phyloP scores from a whole-genome alignment of 2,797 vertebrate genomes.

The Vultur gryphus region DNA sequence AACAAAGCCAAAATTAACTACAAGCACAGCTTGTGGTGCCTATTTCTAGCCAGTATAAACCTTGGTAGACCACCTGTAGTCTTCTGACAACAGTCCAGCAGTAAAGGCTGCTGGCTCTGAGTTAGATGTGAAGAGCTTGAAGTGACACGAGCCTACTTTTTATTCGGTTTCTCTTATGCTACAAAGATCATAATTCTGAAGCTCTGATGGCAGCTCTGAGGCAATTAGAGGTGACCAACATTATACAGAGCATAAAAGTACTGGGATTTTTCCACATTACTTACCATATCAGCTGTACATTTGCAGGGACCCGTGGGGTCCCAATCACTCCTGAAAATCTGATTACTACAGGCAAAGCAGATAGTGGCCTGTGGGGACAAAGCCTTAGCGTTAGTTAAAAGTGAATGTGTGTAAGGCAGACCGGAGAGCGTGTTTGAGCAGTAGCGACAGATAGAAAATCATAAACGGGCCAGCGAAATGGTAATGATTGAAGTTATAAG shows the following conservation, averaged over 20 bases:
- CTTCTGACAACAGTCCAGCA: neutral
- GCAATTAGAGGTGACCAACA: neutral
- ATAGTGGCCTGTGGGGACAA: neutral
- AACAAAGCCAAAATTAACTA: neutral
- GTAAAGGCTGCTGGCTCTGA: neutral
- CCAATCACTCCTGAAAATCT: neutral
- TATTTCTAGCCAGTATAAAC: neutral
- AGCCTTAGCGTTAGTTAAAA: neutral
- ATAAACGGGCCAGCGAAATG: neutral
- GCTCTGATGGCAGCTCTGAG: neutral
- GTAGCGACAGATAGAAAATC: neutral
- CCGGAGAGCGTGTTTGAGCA: neutral
- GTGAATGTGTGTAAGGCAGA: neutral
- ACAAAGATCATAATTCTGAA: neutral
- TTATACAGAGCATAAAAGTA: neutral
- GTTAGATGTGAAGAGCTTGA: neutral
- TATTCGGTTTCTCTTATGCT: neutral
- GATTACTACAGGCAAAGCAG: neutral
- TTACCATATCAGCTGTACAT: neutral
- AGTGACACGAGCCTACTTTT: accelerated
- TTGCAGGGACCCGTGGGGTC: neutral
- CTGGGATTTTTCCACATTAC: accelerated
- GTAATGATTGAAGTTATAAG: neutral
- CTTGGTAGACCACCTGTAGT: neutral
- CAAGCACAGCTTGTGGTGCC: neutral